Conservation (phyloP, 2,113 vertebrate genomes). For the Platycercus adscitus region DNA sequence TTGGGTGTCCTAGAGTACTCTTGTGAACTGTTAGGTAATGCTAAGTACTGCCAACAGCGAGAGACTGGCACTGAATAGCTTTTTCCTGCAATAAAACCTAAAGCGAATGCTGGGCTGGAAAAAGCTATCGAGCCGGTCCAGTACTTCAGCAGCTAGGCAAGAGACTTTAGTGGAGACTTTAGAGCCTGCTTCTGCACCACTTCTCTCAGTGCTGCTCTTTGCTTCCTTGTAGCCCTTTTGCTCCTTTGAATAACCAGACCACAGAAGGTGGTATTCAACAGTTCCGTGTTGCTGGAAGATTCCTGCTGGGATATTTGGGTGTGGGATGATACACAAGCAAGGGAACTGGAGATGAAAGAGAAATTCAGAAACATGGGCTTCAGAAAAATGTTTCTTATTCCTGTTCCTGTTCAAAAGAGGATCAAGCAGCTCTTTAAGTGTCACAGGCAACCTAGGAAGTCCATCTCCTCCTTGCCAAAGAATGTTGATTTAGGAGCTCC, state of each 20-base stretch:
- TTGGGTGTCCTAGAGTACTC: not conserved
- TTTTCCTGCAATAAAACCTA: not conserved
- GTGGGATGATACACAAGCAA: not conserved
- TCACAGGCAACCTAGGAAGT: not conserved
- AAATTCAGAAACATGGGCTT: not conserved
- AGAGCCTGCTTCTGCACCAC: not conserved
- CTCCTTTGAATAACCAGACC: not conserved
- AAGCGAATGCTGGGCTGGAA: not conserved
- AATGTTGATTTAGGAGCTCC: not conserved
- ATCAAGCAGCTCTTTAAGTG: not conserved
- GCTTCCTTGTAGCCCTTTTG: not conserved
- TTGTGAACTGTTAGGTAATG: not conserved
- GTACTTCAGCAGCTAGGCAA: not conserved
- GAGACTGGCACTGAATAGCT: not conserved
- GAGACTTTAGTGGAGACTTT: not conserved
- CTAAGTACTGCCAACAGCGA: not conserved
- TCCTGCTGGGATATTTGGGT: not conserved
- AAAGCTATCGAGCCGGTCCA: not conserved
- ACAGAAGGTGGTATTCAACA: not conserved
- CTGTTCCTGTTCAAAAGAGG: not conserved
- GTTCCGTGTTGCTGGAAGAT: not conserved
- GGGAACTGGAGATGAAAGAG: not conserved
- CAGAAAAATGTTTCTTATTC: not conserved
- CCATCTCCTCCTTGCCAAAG: not conserved
- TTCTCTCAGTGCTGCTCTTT: not conserved